Conservation (phyloP, 2,797 vertebrate species). For the Peromyscus melanophrys region DNA sequence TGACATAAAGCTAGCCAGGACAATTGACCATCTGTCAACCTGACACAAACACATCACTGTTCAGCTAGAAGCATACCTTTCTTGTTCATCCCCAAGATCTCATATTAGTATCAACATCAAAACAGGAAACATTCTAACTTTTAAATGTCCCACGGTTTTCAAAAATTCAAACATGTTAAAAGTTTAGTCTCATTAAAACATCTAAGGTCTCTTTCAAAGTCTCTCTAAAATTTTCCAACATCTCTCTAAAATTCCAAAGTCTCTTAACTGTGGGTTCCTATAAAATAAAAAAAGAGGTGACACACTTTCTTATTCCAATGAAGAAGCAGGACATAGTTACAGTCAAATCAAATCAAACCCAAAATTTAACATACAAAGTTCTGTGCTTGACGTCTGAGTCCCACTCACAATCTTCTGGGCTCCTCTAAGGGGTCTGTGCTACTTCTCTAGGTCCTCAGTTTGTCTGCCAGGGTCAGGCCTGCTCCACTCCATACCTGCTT, state of each 20-base stretch:
- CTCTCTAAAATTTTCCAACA: not conserved
- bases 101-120: not conserved
- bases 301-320: not conserved
- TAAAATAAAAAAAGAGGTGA: not conserved
- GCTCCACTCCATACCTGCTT: not conserved
- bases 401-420: not conserved
- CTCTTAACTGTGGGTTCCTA: not conserved
- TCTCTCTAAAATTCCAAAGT: not conserved
- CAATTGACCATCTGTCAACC: not conserved
- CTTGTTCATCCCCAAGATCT: not conserved
- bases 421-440: not conserved
- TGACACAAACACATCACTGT: not conserved
- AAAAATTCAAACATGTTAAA: not conserved
- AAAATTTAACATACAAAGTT: not conserved
- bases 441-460: not conserved
- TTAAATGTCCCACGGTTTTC: not conserved
- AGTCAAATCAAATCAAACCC: not conserved
- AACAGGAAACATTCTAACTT: not conserved
- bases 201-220: not conserved
- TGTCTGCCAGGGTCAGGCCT: not conserved
- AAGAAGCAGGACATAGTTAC: not conserved
- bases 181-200: not conserved
- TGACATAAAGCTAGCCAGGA: not conserved
- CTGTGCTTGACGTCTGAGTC: not conserved
- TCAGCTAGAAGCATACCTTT: not conserved